Evolutionary conservation across 2,888 invertebrate genomes (phyloP).

Genomic region (Lutraria lutraria): DNA sequence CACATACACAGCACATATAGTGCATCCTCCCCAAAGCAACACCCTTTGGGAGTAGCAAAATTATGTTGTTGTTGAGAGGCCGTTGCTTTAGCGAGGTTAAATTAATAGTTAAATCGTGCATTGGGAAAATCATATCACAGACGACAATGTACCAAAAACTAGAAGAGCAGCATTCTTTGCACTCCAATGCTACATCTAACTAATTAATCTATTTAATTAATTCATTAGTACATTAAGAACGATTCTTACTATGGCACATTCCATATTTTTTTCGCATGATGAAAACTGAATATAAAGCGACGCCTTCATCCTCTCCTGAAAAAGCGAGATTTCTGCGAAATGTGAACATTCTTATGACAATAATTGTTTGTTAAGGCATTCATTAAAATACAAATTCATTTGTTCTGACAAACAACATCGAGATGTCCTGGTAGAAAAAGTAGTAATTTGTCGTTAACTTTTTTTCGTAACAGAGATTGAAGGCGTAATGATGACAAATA

Average conservation of each 20-base stretch:
- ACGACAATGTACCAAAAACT: too few species aligned
- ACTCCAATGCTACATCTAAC: too few species aligned
- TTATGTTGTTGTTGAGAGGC: too few species aligned
- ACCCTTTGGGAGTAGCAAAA: too few species aligned
- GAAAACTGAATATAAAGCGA: neutral
- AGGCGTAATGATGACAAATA: neutral
- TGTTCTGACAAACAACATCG: neutral
- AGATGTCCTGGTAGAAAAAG: neutral
- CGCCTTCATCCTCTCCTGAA: neutral
- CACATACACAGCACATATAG: too few species aligned
- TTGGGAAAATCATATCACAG: too few species aligned
- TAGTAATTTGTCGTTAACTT: neutral
- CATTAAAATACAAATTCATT: neutral
- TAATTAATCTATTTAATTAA: too few species aligned
- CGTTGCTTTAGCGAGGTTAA: too few species aligned
- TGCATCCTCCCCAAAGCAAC: too few species aligned
- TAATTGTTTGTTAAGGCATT: neutral
- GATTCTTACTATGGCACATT: neutral
- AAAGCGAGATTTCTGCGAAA: neutral
- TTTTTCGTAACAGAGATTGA: neutral
- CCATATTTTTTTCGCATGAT: neutral
- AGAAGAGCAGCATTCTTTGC: too few species aligned
- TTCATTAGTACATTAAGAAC: too few species aligned
- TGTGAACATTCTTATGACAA: neutral
- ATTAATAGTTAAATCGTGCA: too few species aligned